These are phyloP conservation scores for Acanthopagrus latus DNA, from an alignment of 2,797 vertebrate species.

Conservation along the genomic window DNA sequence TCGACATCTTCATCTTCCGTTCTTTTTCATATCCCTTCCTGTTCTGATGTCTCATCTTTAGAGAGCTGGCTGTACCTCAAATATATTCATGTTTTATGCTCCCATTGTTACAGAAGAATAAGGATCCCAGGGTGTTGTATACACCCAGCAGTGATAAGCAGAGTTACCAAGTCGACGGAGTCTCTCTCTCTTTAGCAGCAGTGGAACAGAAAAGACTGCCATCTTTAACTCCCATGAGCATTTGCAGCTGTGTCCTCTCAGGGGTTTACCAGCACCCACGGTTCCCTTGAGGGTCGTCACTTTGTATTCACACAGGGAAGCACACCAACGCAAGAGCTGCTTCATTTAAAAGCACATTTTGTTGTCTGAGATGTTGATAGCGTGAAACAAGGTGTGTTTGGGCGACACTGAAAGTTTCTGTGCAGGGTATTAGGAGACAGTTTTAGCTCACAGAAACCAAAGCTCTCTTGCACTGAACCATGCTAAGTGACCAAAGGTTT, in stretches of 20 bases:
- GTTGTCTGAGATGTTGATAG: not conserved
- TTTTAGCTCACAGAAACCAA: not conserved
- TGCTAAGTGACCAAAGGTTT: constrained; percentile 1
- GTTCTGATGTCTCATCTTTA: not conserved
- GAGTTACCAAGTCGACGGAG: not conserved
- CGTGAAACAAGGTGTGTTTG: constrained; percentile 11
- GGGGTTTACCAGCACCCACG: constrained; percentile 19
- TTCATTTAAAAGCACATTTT: constrained; percentile 25
- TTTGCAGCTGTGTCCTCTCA: constrained; percentile 35
- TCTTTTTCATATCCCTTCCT: not conserved
- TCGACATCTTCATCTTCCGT: not conserved
- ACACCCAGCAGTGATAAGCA: not conserved
- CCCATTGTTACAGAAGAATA: not conserved
- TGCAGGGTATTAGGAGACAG: not conserved
- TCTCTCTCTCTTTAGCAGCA: not conserved
- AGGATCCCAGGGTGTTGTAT: not conserved
- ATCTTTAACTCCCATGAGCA: constrained; percentile 49
- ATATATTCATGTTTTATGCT: not conserved
- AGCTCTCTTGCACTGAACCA: not conserved
- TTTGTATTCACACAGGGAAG: constrained; percentile 22
- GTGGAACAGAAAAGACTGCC: constrained; percentile 23
- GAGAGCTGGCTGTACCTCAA: not conserved
- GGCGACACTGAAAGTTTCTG: not conserved
- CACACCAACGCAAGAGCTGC: not conserved
- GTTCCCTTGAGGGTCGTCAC: constrained; percentile 14